Conservation (phyloP, 2,113 vertebrate species). For the Eleginops maclovinus region DNA sequence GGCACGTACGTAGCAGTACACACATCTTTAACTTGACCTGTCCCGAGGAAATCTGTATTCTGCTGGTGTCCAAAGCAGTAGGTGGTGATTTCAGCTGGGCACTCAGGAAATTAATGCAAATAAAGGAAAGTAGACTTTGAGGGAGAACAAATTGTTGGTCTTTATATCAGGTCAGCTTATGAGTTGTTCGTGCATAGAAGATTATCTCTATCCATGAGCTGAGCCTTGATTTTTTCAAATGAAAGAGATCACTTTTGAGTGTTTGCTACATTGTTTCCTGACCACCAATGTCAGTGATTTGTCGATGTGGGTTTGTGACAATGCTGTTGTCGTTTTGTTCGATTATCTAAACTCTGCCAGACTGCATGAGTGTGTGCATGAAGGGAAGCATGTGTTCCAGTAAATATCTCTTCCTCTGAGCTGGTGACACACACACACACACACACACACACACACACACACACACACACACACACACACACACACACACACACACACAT, state of each 20-base stretch:
- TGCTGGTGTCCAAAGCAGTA: constrained; percentile 13
- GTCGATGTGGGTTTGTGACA: constrained; percentile 14
- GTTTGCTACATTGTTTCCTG: background rate
- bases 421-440: constrained; percentile 30
- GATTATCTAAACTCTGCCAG: background rate
- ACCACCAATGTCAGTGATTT: background rate
- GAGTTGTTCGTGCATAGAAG: no score
- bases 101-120: constrained; percentile 20
- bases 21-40: constrained; percentile 62
- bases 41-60: constrained; percentile 43
- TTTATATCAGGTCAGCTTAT: background rate
- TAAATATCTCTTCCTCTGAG: constrained; percentile 16
- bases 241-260: no score
- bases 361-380: constrained; percentile 21
- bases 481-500: constrained; percentile 32
- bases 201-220: background rate
- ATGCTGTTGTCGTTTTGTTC: background rate
- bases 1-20: constrained; percentile 37
- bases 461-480: constrained; percentile 42
- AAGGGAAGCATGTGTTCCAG: constrained; percentile 19
- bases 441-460: constrained; percentile 31
- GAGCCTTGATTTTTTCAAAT: no score
- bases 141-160: background rate
- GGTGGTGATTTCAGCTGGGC: constrained; percentile 4
- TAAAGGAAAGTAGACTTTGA: constrained; percentile 11